phyloP scores from a whole-genome alignment of 2,888 invertebrate genomes.

The Elysia crispata region DNA sequence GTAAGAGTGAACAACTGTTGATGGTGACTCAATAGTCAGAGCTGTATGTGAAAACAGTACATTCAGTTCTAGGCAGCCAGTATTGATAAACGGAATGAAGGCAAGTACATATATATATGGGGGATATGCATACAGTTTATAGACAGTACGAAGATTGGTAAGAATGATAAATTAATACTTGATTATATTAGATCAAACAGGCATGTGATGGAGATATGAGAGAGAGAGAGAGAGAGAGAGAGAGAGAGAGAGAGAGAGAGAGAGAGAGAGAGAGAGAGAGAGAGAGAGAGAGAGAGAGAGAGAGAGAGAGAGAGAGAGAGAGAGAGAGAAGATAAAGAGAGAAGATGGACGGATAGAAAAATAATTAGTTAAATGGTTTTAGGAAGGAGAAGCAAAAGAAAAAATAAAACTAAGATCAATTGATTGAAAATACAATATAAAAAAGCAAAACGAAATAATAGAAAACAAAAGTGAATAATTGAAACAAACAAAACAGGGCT shows the following conservation, averaged over 20 bases:
- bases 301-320: slow-evolving; percentile 5
- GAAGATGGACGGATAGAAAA: background rate
- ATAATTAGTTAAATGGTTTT: background rate
- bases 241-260: slow-evolving; percentile 15
- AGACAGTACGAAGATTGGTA: too few relatives aligned
- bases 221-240: slow-evolving; percentile 20
- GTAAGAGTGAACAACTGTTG: too few relatives aligned
- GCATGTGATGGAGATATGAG: background rate
- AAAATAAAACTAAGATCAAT: background rate
- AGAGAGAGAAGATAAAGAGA: background rate
- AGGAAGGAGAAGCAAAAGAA: background rate
- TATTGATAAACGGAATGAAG: background rate
- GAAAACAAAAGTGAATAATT: too few relatives aligned
- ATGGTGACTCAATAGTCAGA: too few relatives aligned
- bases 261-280: slow-evolving; percentile 3
- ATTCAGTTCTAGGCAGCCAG: too few relatives aligned
- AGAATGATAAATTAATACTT: too few relatives aligned
- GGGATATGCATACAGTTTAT: too few relatives aligned
- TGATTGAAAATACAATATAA: background rate
- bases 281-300: slow-evolving; percentile 20
- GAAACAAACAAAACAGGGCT: too few relatives aligned
- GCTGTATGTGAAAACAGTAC: too few relatives aligned
- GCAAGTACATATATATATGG: background rate
- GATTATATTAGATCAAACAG: background rate
- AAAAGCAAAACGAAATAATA: too few relatives aligned